A percentile compares a stretch with the other conserved stretches of the same genome.
Conservation (phyloP, 2,113 vertebrate genomes). For the Coptodon bakossiorum region DNA sequence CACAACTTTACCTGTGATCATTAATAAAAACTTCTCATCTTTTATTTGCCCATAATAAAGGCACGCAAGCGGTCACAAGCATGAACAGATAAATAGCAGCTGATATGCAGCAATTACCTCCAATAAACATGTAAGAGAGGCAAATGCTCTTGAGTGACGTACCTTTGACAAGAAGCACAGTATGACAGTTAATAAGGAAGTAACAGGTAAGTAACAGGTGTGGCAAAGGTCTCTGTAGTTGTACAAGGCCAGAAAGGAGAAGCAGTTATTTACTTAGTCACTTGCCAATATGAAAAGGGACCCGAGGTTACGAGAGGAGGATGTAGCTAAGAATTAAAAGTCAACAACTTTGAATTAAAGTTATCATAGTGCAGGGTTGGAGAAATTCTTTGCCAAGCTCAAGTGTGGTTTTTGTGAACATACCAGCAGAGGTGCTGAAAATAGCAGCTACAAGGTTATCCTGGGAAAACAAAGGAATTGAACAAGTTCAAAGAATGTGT, state of each 20-base stretch:
- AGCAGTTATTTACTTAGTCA: slow-evolving; percentile 36
- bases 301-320: slow-evolving; percentile 45
- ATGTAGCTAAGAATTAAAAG: slow-evolving; percentile 48
- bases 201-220: slow-evolving; percentile 57
- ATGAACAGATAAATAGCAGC: neutral
- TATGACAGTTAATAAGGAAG: slow-evolving; percentile 59
- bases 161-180: neutral
- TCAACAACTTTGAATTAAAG: slow-evolving; percentile 22
- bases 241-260: slow-evolving; percentile 50
- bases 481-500: neutral
- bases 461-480: neutral
- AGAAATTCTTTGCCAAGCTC: neutral
- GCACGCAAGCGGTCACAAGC: neutral
- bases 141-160: neutral
- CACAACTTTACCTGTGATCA: neutral
- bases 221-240: slow-evolving; percentile 31
- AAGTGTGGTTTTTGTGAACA: slow-evolving; percentile 22
- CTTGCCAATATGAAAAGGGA: neutral
- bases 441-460: neutral
- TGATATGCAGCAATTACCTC: neutral
- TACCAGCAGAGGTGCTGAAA: neutral
- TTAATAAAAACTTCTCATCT: accelerated
- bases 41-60: neutral
- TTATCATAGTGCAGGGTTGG: neutral
- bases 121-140: neutral